Base-by-base conservation (phyloP, 37 sponge, comb jelly and placozoan genomes). In the Lycopodina hypogea region DNA sequence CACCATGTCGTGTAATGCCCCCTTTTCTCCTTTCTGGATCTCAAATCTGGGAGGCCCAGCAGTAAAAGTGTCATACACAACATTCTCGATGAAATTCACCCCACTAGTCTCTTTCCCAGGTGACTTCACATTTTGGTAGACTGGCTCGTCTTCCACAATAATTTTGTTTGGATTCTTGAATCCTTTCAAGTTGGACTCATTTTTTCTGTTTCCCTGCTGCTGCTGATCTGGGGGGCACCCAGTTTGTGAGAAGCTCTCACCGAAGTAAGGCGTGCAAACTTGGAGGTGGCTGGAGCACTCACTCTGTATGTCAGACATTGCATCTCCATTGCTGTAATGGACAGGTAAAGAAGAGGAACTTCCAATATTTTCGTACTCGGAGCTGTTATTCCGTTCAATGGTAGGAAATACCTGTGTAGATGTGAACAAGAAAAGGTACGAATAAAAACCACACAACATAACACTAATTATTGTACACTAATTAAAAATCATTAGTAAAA, bases 161-260 rank as follows among this genome's bases (percentile, higher is more conserved):
- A 0, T 80, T n/a, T 32, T 15, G 17, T 2, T 14, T 38, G 42
- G 26, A 57, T 11, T 6, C 11, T 12, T 56, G 39, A 22, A 4
- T 36, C 26, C 12, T 71, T 71, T 40, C 36, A 36, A 29, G 6
- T 7, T 18, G 12, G 30, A 12, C 28, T 12, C 4, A 30, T n/a
- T 34, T 29, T 14, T 63, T 63, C 8, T 30, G 11, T 18, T 7
- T 63, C 17, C 48, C 63, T 33, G 9, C 17, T 15, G 9, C 41
- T 28, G 51, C 38, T 30, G 26, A 12, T 30, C 66, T 9, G 71
- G 81, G 30, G 71, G 70, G 71, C 19, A 17, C 21, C 63, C 29
- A 15, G 70, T 37, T 30, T 70, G 71, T 30, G 71, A 71, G 71
- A n/a, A 69, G 61, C 79, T 78, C 37, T 78, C 79, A 1, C 79